Evolutionary conservation across 2,797 vertebrate species (phyloP).

Genomic region (Steatocranus sp.): DNA sequence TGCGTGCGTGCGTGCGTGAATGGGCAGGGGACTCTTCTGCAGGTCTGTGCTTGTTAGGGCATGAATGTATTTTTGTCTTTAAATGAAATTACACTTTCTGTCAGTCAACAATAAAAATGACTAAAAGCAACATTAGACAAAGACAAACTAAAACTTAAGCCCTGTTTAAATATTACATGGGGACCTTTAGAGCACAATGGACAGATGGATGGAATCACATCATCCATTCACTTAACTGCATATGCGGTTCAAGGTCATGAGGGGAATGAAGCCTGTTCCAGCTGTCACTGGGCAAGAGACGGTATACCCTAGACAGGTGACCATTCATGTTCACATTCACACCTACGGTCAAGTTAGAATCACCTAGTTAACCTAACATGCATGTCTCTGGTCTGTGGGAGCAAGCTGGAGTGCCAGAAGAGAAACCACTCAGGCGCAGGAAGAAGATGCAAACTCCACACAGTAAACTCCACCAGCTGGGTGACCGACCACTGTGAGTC

Average conservation of each 20-base stretch:
- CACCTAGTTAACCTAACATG: not conserved
- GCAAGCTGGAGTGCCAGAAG: not conserved
- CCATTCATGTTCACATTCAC: not conserved
- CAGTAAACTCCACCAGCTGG: not conserved
- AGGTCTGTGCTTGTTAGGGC: not conserved
- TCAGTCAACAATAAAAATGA: not conserved
- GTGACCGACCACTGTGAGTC: not conserved
- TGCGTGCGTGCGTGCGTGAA: not conserved
- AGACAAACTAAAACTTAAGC: not conserved
- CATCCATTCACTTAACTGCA: not conserved
- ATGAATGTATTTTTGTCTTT: not conserved
- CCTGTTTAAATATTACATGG: not conserved
- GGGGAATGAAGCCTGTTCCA: not conserved
- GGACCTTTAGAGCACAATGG: not conserved
- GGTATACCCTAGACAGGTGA: not conserved
- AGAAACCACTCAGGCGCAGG: not conserved
- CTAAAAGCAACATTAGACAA: not conserved
- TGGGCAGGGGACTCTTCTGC: not conserved
- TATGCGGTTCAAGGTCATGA: not conserved
- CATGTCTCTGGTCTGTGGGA: not conserved
- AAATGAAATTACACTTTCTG: not conserved
- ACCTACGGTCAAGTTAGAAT: not conserved
- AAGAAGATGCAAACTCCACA: not conserved
- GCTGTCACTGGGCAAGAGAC: not conserved
- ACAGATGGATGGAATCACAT: not conserved